These are phyloP conservation scores for Epinotia ramella DNA, from an alignment of 2,888 invertebrate genomes.

Conservation along the genomic window DNA sequence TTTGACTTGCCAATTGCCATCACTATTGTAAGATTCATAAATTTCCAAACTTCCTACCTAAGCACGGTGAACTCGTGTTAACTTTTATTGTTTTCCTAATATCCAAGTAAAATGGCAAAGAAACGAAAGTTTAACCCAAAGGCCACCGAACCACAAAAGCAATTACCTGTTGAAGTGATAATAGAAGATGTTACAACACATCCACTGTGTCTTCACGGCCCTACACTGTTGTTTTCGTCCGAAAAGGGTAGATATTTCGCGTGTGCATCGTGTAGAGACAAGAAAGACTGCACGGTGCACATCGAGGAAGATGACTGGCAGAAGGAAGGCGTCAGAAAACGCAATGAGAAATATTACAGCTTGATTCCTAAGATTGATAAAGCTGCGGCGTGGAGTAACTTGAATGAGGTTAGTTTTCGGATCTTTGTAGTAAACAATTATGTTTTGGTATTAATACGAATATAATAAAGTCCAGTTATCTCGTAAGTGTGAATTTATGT, in stretches of 20 bases:
- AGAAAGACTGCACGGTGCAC: slow-evolving; percentile 91
- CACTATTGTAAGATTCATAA: too few species aligned
- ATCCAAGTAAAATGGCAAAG: slow-evolving; percentile 62
- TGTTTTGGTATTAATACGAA: too few species aligned
- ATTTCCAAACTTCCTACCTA: too few species aligned
- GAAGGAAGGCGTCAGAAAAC: slow-evolving; percentile 75
- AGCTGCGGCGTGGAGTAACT: slow-evolving; percentile 77
- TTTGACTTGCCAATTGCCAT: neutral
- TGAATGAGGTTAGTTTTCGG: slow-evolving; percentile 77
- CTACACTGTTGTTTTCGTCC: slow-evolving; percentile 89
- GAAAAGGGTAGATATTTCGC: slow-evolving; percentile 88
- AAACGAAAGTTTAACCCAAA: slow-evolving; percentile 68
- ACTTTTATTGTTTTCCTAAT: neutral
- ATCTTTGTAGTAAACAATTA: neutral
- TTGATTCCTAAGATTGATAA: slow-evolving; percentile 83
- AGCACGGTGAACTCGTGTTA: neutral
- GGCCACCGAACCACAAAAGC: slow-evolving; percentile 53
- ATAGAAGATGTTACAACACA: slow-evolving; percentile 85
- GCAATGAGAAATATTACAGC: slow-evolving; percentile 76
- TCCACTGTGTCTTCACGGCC: slow-evolving; percentile 91
- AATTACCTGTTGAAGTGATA: slow-evolving; percentile 80
- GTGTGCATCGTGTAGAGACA: slow-evolving; percentile 93
- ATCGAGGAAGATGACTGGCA: slow-evolving; percentile 84
- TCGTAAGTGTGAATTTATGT: too few species aligned
- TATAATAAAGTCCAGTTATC: too few species aligned